These are phyloP conservation scores for Chironex yamaguchii DNA, from an alignment of 30 jellyfish, hydroid and myxozoan species.

Conservation along the genomic window DNA sequence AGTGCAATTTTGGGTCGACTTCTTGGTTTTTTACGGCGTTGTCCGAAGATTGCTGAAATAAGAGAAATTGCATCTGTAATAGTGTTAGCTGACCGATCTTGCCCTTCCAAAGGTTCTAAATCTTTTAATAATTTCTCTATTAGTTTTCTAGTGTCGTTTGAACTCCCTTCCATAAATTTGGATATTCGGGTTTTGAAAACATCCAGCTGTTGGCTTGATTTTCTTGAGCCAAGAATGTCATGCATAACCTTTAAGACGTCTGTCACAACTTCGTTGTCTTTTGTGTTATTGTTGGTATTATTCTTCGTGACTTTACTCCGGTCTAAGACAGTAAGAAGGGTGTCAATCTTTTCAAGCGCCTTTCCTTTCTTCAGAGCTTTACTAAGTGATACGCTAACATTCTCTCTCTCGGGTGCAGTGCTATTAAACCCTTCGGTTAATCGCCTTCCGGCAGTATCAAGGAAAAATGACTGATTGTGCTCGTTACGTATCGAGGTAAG, in stretches of 20 bases:
- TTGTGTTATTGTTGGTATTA: constrained; percentile 29
- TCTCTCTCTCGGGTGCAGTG: constrained; percentile 37
- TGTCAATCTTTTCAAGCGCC: constrained; percentile 81
- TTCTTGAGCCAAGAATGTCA: constrained; percentile 82
- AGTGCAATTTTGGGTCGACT: not conserved
- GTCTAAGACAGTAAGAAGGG: constrained; percentile 71
- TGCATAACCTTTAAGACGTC: constrained; percentile 91
- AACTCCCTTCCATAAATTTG: constrained; percentile 80
- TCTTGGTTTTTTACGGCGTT: constrained; percentile 53
- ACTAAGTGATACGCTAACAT: constrained; percentile 65
- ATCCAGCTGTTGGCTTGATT: constrained; percentile 64
- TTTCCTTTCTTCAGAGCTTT: constrained; percentile 83
- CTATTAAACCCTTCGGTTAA: no score
- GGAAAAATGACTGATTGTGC: constrained; percentile 40
- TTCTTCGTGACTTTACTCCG: constrained; percentile 31
- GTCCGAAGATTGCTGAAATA: constrained; percentile 78
- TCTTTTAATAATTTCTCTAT: constrained; percentile 84
- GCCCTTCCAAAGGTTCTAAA: constrained; percentile 70
- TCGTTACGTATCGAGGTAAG: constrained; percentile 76
- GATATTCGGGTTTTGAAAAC: constrained; percentile 83
- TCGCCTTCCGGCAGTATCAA: not conserved
- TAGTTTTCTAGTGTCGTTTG: constrained; percentile 79
- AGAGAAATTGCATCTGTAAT: constrained; percentile 88
- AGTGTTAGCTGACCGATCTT: constrained; percentile 73
- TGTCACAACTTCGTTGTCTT: constrained; percentile 83